Evolutionary conservation across 2,113 vertebrate species (phyloP), one percentile per base, ranked within the genome.

Genomic region (Sitta europaea): DNA sequence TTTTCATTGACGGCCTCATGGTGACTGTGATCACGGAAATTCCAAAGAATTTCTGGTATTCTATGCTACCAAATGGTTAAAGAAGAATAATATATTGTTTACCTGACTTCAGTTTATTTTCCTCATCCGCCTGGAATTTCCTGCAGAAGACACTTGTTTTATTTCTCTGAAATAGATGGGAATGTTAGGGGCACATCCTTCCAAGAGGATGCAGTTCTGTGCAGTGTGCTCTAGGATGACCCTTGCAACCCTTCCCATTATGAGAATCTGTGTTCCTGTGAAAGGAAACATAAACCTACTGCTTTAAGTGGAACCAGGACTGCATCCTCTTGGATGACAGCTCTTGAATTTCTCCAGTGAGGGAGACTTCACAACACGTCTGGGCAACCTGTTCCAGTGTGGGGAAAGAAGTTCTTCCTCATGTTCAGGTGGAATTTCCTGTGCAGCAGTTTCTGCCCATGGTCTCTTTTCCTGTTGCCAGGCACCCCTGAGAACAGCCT

Each of bases 331-430:
- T n/a, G n/a, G n/a, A n/a, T n/a, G 51, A 21, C 8, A 24, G 28
- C 4, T 51, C 67, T 28, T 51, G 22, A 35, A 48, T 35, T 8
- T 36, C 21, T 48, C 40, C 48, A 33, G 55, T 23, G 21, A 54
- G 62, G 14, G 25, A 42, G 4, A 35, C 5, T 35, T 18, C 29
- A 61, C 17, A 40, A 1, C 10, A 4, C 4, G 10, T 68, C 47
- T 23, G 47, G 25, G 4, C 10, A 48, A 48, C 0, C 35, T 48
- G 8, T 31, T 68, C 35, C 12, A 48, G 21, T 16, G 28, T 0
- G 1, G 0, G 0, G 45, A n/a, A n/a, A n/a, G n/a, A 74, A 50
- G 1, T 35, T 54, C 6, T 68, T 89, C 10, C 40, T 53, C 12
- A 1, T 35, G 21, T 48, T 54, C 54, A 61, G 18, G 35, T 48